Percentiles rank a stretch among this genome's conserved stretches.
Conservation (phyloP, 1,140 invertebrate genomes). For the Ceratosolen solmsi region DNA sequence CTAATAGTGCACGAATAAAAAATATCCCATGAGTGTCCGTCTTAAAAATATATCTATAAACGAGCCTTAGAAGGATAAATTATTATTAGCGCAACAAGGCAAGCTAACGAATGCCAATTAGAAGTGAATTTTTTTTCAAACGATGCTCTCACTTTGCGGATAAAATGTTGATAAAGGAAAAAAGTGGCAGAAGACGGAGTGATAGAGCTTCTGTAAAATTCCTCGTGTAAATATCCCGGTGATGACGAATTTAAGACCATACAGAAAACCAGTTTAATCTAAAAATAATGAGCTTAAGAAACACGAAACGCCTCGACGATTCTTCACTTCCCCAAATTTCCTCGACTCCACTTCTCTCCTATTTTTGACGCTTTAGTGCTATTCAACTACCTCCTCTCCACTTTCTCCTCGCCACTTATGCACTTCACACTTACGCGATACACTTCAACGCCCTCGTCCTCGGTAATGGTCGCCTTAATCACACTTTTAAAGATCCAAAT, state of each 20-base stretch:
- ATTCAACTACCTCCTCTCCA: not conserved
- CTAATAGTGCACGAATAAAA: too few relatives aligned
- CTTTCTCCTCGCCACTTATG: not conserved
- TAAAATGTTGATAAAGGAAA: not conserved
- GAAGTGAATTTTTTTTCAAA: too few relatives aligned
- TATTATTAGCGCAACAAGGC: too few relatives aligned
- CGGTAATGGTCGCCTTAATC: not conserved
- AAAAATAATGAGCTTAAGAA: constrained; percentile 23
- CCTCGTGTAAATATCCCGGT: not conserved
- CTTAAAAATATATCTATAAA: too few relatives aligned
- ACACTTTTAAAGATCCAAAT: not conserved
- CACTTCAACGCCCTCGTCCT: not conserved
- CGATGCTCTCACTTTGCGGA: too few relatives aligned
- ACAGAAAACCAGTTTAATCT: constrained; percentile 18
- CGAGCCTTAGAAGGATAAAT: too few relatives aligned
- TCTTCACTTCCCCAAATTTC: constrained; percentile 10
- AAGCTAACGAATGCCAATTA: too few relatives aligned
- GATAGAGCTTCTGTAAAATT: constrained; percentile 1
- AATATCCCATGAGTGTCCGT: too few relatives aligned
- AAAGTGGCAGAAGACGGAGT: not conserved
- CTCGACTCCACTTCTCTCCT: not conserved
- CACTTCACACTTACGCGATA: not conserved
- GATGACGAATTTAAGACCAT: constrained; percentile 4
- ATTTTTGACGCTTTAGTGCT: not conserved
- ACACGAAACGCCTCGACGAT: constrained; percentile 1